phyloP scores from a whole-genome alignment of 2,113 vertebrate species.

The Ailuropoda melanoleuca region DNA sequence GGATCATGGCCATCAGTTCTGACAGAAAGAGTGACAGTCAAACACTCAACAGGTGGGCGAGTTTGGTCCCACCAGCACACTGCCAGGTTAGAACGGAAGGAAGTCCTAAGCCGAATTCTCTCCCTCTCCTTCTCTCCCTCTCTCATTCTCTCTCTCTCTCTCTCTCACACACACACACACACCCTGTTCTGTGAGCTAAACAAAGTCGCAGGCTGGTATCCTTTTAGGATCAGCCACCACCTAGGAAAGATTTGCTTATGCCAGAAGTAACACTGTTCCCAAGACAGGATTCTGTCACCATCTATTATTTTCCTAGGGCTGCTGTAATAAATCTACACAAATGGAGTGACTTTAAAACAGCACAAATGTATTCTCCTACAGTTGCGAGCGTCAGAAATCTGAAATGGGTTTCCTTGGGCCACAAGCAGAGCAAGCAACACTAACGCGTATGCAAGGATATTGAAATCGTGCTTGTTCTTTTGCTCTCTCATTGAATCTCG shows the following conservation, averaged over 20 bases:
- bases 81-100: neutral
- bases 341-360: neutral
- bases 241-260: neutral
- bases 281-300: neutral
- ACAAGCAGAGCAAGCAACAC: neutral
- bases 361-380: neutral
- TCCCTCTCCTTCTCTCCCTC: neutral
- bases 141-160: neutral
- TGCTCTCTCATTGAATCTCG: conserved; percentile 65
- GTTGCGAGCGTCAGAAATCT: neutral
- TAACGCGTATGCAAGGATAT: conserved; percentile 63
- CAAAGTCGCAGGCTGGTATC: neutral
- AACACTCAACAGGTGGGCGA: neutral
- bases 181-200: neutral
- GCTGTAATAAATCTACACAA: neutral
- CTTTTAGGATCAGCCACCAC: fast-evolving
- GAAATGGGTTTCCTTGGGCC: neutral
- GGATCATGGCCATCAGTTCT: neutral
- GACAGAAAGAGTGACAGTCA: neutral
- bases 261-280: neutral
- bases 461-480: conserved; percentile 40
- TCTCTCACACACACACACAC: neutral
- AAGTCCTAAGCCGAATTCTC: neutral
- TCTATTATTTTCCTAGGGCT: neutral
- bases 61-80: neutral